Base-by-base conservation (phyloP, 2,888 invertebrate genomes). In the Drosophila histrio region DNA sequence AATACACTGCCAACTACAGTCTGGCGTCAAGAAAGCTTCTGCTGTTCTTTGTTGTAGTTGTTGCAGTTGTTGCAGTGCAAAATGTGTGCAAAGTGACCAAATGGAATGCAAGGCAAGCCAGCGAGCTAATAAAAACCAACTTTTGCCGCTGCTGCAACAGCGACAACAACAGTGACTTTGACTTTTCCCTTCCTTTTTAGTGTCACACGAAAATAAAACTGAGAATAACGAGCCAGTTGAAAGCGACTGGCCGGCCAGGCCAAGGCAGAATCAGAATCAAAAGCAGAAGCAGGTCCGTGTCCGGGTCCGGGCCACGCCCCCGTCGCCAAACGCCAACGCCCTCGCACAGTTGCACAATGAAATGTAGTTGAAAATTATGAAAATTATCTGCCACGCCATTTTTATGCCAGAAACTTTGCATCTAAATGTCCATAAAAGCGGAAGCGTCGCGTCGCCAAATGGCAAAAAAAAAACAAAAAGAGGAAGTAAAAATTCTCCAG, bases 301-400 rank as follows among this genome's bases (percentile, higher is more conserved):
- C 52, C 26, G 39, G 26, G 50, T 38, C 28, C 32, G 56, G 64
- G 61, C 69, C 73, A 78, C 74, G 69, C 73, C 77, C 64, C 43
- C 69, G 54, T 61, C 44, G 71, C 59, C 52, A 66, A 63, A 50
- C 65, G 26, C 49, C 80, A 59, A 79, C 79, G 77, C 86, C 86
- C 60, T 54, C 72, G 68, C 74, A 53, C 77, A 80, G 72, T 79
- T 72, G 72, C 77, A 87, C 83, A 83, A 87, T 82, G 83, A 79
- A 87, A 88, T 86, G 86, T 86, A 84, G 86, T 86, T 87, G 83
- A 84, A 84, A 87, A 88, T 84, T 84, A 84, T 87, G 88, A 83
- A 83, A 83, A 84, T 84, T 88, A 87, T 84, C 83, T 88, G 77
- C 77, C 84, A 79, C 88, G 80, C 88, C 80, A 86, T 84, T 84